Base-by-base conservation (phyloP, 1,140 invertebrate genomes). In the Hypothenemus hampei region DNA sequence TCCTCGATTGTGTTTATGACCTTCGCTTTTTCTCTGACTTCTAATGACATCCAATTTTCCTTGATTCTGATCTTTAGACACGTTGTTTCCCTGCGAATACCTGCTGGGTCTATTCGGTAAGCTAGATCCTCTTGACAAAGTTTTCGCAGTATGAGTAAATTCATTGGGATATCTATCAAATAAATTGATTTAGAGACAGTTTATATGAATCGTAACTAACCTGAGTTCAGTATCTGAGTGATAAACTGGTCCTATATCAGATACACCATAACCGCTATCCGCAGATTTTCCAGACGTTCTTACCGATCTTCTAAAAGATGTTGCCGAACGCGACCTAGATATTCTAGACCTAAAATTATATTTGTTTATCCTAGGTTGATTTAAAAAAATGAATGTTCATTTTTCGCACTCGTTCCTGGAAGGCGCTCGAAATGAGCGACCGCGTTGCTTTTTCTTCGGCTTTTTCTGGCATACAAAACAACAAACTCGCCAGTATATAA, bases 401-500 rank as follows among this genome's bases (percentile, higher is more conserved):
- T 1, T n/a, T 39, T 36, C 59, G 35, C 52, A 62, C 60, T 59
- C 55, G 11, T 36, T 37, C 46, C 39, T 52, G 13, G 20, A 18
- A 6, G 57, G 24, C 3, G 40, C 53, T 26, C 65, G 53, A 20
- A 58, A 26, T 6, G 69, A 69, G 51, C 76, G 70, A 11, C 69
- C 73, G 3, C 74, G 66, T 76, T 61, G 64, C n/a, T 19, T 71
- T 37, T 78, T 81, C 60, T 83, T 87, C 0, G 88, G 85, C 19
- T 83, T 85, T 35, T 86, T 81, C 0, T 87, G 91, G 69, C 89
- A 93, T 31, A 90, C 79, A 69, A 90, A 93, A 66, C 91, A 94
- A 64, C 90, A 93, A 5, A 91, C 84, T 49, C 85, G 82, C 90
- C 89, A 93, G 65, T 93, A 94, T 2, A 93, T 71, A 67, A 93